A percentile compares a stretch with the other conserved stretches of the same genome.
phyloP scores from a whole-genome alignment of 2,888 invertebrate genomes.

The Xanthorhoe spadicearia region DNA sequence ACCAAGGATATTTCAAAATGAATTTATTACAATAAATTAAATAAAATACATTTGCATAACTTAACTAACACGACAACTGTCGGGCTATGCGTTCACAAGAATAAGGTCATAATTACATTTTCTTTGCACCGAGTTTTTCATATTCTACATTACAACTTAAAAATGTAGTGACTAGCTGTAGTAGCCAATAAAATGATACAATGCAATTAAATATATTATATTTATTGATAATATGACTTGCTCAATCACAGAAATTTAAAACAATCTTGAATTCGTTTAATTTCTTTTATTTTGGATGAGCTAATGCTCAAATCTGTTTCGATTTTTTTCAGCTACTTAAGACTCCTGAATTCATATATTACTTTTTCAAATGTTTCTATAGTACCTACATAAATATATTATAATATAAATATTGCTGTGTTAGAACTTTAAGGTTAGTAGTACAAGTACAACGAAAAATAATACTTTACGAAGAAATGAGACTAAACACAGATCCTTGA shows the following conservation, averaged over 20 bases:
- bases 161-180: slow-evolving; percentile 21
- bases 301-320: too few species aligned
- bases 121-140: slow-evolving; percentile 1
- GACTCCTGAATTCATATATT: too few species aligned
- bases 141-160: slow-evolving; percentile 2
- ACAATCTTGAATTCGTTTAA: too few species aligned
- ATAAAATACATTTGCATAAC: slow-evolving; percentile 65
- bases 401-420: background rate
- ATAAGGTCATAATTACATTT: slow-evolving; percentile 29
- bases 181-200: slow-evolving; percentile 7
- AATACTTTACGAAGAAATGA: slow-evolving; percentile 9
- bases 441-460: slow-evolving; percentile 6
- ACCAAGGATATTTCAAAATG: slow-evolving; percentile 38
- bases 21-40: slow-evolving; percentile 59
- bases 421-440: background rate
- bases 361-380: too few species aligned
- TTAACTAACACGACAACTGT: slow-evolving; percentile 36
- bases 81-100: slow-evolving; percentile 36
- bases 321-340: too few species aligned
- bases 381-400: too few species aligned
- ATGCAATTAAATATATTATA: background rate
- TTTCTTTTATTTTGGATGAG: too few species aligned
- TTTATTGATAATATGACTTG: too few species aligned
- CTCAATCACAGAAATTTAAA: too few species aligned
- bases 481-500: slow-evolving; percentile 32